These are phyloP conservation scores for Semaprochilodus insignis DNA, from an alignment of 2,797 vertebrate species.

Conservation along the genomic window DNA sequence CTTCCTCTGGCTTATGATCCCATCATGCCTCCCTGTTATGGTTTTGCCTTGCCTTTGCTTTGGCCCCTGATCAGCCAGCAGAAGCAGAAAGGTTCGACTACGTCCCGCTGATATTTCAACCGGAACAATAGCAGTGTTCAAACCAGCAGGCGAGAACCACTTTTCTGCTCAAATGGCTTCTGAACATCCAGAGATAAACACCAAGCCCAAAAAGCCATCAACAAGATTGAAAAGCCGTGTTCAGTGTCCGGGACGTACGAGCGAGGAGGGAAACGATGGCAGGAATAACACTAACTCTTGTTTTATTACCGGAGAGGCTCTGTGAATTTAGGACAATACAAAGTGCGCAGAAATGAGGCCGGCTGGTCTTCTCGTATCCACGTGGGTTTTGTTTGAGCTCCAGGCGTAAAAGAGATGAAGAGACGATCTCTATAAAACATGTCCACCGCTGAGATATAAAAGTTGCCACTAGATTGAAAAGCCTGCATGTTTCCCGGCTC, in stretches of 20 bases:
- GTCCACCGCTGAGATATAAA: slow-evolving; percentile 13
- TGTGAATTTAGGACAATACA: slow-evolving; percentile 18
- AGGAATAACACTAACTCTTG: background rate
- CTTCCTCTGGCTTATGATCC: background rate
- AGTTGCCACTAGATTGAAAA: slow-evolving; percentile 3
- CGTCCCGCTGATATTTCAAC: slow-evolving; percentile 16
- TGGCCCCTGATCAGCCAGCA: slow-evolving; percentile 45
- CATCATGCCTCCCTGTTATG: slow-evolving; percentile 20
- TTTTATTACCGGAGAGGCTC: slow-evolving; percentile 41
- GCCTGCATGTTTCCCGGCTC: slow-evolving; percentile 6
- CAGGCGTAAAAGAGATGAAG: slow-evolving; percentile 9
- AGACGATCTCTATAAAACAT: slow-evolving; percentile 9
- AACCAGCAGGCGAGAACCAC: slow-evolving; percentile 37
- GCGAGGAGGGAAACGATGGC: slow-evolving; percentile 10
- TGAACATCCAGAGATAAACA: slow-evolving; percentile 28
- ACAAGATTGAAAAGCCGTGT: slow-evolving; percentile 29
- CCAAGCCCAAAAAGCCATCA: slow-evolving; percentile 37
- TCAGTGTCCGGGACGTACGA: slow-evolving; percentile 21
- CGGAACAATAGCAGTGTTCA: slow-evolving; percentile 32
- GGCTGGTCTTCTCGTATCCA: background rate
- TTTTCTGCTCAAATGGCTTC: slow-evolving; percentile 22
- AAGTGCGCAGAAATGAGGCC: background rate
- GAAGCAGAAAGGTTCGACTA: background rate
- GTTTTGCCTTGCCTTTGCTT: slow-evolving; percentile 36
- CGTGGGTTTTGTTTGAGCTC: background rate